These are phyloP conservation scores for Acromyrmex charruanus DNA, from an alignment of 1,140 invertebrate genomes.

Conservation along the genomic window DNA sequence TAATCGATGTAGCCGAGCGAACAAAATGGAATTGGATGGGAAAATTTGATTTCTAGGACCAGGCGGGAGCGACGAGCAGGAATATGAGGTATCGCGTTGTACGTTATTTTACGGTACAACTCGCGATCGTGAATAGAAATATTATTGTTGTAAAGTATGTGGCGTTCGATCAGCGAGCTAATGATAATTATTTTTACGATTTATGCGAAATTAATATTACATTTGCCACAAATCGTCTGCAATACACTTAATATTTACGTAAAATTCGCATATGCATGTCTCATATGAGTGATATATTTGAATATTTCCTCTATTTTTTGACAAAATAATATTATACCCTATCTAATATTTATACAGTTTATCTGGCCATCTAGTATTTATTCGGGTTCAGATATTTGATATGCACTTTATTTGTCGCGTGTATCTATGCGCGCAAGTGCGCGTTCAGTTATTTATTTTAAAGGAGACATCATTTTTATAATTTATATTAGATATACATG, in stretches of 20 bases:
- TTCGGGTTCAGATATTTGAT: neutral
- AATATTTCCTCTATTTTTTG: slow-evolving; percentile 9
- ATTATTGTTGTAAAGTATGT: slow-evolving; percentile 7
- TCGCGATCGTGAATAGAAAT: slow-evolving; percentile 26
- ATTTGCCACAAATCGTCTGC: neutral
- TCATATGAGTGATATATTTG: neutral
- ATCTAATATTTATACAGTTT: slow-evolving; percentile 20
- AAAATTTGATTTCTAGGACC: slow-evolving; percentile 50
- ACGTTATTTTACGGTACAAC: slow-evolving; percentile 20
- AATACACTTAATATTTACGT: neutral
- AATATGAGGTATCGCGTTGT: neutral
- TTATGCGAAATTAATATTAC: slow-evolving; percentile 19
- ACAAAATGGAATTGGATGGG: slow-evolving; percentile 57
- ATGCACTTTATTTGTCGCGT: neutral
- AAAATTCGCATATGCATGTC: neutral
- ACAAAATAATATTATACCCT: slow-evolving; percentile 10
- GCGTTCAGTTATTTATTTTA: slow-evolving; percentile 4
- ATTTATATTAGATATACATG: neutral
- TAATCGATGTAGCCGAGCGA: slow-evolving; percentile 51
- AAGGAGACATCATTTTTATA: neutral
- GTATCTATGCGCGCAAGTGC: neutral
- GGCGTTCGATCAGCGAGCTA: neutral
- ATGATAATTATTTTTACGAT: neutral
- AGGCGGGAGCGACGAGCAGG: neutral
- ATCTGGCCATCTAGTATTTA: slow-evolving; percentile 17